phyloP scores from a whole-genome alignment of 2,888 invertebrate species.

The Heliconius erato region DNA sequence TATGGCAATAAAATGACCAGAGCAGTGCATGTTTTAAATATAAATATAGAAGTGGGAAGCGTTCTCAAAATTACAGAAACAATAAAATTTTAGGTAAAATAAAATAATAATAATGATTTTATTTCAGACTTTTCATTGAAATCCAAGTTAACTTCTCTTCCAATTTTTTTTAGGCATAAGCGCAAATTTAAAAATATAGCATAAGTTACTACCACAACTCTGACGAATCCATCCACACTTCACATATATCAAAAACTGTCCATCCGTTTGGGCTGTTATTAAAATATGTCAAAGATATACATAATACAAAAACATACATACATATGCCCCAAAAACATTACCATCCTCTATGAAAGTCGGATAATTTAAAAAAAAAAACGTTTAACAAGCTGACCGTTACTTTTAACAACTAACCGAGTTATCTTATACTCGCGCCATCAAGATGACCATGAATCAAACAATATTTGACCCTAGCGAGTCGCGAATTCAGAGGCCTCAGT shows the following conservation, averaged over 20 bases:
- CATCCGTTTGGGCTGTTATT: not conserved
- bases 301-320: not conserved
- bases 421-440: constrained; percentile 9
- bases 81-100: too few relatives aligned
- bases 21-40: too few relatives aligned
- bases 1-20: too few relatives aligned
- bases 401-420: not conserved
- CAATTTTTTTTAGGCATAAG: too few relatives aligned
- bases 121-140: too few relatives aligned
- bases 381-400: not conserved
- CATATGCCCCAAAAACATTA: not conserved
- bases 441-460: constrained; percentile 33
- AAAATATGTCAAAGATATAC: not conserved
- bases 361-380: not conserved
- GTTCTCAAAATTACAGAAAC: too few relatives aligned
- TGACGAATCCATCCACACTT: too few relatives aligned
- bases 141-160: too few relatives aligned
- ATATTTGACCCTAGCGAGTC: constrained; percentile 45
- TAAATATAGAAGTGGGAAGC: too few relatives aligned
- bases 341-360: not conserved
- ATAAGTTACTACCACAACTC: too few relatives aligned
- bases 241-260: not conserved
- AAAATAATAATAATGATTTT: too few relatives aligned
- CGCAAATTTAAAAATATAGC: too few relatives aligned
- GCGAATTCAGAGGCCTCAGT: constrained; percentile 43